Conservation (phyloP, 2,113 vertebrate species). For the Pitta sordida region DNA sequence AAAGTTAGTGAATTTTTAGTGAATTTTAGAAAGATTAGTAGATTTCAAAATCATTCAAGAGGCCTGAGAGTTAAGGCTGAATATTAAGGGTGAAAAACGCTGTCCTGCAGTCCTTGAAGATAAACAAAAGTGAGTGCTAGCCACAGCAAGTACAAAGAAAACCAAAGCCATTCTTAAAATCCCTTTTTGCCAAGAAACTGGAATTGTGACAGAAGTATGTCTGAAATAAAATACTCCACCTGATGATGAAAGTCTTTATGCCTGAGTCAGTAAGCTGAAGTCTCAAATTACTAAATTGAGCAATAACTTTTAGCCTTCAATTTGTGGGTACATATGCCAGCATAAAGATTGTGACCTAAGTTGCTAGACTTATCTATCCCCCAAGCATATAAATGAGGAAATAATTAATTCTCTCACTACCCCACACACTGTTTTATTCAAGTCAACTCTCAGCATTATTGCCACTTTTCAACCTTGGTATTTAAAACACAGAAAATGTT, state of each 20-base stretch:
- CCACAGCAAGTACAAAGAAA: no score
- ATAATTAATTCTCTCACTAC: neutral
- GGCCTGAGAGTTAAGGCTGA: no score
- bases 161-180: neutral
- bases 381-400: neutral
- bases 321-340: neutral
- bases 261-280: neutral
- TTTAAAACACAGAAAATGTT: neutral
- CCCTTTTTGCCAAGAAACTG: neutral
- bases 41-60: no score
- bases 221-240: neutral
- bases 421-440: neutral
- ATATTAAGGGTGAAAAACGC: no score
- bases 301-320: neutral
- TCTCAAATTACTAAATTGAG: neutral
- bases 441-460: neutral
- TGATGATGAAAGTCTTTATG: neutral
- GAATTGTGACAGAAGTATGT: neutral
- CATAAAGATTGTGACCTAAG: neutral
- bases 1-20: no score
- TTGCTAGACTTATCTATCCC: neutral
- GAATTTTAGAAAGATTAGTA: no score
- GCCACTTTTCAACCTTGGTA: neutral
- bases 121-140: no score
- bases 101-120: no score